These are phyloP conservation scores for Gymnorhina tibicen DNA, from an alignment of 2,113 vertebrate genomes.

Conservation along the genomic window DNA sequence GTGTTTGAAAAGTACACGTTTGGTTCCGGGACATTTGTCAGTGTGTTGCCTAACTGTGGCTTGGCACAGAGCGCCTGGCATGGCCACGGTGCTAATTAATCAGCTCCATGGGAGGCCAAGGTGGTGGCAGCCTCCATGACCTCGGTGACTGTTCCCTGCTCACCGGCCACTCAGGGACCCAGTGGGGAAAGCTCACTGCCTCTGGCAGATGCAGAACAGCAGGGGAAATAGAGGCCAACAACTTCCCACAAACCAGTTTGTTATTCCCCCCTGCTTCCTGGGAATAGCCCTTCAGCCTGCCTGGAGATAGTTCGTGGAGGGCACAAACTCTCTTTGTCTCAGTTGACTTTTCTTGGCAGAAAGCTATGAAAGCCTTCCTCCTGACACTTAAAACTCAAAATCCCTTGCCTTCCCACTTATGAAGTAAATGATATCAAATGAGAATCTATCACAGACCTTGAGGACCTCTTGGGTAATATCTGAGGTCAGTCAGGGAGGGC, in stretches of 20 bases:
- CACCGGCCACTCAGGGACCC: fast-evolving
- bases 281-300: not conserved
- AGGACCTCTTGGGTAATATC: not conserved
- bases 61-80: not conserved
- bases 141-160: fast-evolving
- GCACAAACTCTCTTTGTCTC: not conserved
- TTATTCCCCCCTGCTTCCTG: not conserved
- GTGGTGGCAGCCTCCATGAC: not conserved
- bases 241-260: not conserved
- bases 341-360: not conserved
- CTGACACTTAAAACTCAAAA: fast-evolving
- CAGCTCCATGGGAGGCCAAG: not conserved
- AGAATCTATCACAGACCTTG: not conserved
- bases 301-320: not conserved
- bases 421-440: not conserved
- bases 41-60: not conserved
- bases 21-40: not conserved
- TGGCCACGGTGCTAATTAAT: not conserved
- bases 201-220: not conserved
- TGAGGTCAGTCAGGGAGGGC: not conserved
- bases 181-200: fast-evolving
- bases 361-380: not conserved
- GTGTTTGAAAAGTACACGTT: not conserved
- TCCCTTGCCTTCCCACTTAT: not conserved
- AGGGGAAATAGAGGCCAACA: not conserved